Base-by-base conservation (phyloP, 2,888 invertebrate species). In the Caenorhabditis japonica region DNA sequence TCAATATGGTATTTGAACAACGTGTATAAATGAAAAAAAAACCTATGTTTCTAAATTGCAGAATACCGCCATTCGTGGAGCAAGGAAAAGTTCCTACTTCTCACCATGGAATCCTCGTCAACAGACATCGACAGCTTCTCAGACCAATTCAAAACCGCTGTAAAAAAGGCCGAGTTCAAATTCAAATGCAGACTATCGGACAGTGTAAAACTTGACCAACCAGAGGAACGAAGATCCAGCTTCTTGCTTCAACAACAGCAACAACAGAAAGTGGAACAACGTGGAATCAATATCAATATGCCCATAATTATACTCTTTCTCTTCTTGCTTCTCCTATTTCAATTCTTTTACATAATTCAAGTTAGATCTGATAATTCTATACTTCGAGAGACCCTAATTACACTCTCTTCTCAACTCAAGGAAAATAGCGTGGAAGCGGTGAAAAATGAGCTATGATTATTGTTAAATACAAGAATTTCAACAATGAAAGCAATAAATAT, bases 61-160 rank as follows among this genome's bases (percentile, higher is more conserved):
- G 84, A 83, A 51, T 84, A 84, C 52, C 75, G 76, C 15, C 56
- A 75, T n/a, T 80, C 81, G 7, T 77, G 79, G 56, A 72, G 53
- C 27, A 71, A 73, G 12, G 84, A 84, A 64, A 81, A 82, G 56
- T 83, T 84, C 43, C 73, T 84, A 4, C 52, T 84, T 12, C 76
- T 81, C 68, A 80, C 81, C 1, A 68, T 81, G 49, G 77, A 80
- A 59, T 78, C 81, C 4, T 66, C 76, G 12, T 62, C 66, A 15
- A 52, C 75, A 15, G 76, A 76, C 17, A 43, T 77, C 34, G 82
- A 83, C 8, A 69, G 61, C 46, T 83, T 83, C 55, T 70, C 71
- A 8, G 76, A 80, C 7, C 19, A 77, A 4, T 83, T 77, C 71
- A 80, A 76, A 47, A 53, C 58, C 2, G 62, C 77, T 3, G 53